Percentiles rank a stretch among this genome's conserved stretches.
These are phyloP conservation scores for Mystacides longicornis DNA, from an alignment of 2,888 invertebrate species.

Conservation along the genomic window DNA sequence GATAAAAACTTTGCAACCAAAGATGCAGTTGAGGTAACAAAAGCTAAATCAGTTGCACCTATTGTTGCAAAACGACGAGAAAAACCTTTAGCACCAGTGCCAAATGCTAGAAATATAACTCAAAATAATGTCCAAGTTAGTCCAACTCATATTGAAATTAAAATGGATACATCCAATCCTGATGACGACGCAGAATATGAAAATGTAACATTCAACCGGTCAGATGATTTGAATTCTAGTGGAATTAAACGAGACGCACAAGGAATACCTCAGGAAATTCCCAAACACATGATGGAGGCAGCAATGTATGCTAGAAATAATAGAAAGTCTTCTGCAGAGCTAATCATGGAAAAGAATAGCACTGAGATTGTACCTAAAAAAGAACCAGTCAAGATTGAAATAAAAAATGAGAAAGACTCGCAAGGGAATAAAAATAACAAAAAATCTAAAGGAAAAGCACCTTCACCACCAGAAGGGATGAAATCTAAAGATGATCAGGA, in stretches of 20 bases:
- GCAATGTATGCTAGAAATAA: constrained; percentile 63
- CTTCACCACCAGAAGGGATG: constrained; percentile 55
- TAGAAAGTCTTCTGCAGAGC: constrained; percentile 48
- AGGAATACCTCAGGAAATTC: constrained; percentile 62
- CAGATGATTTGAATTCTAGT: constrained; percentile 46
- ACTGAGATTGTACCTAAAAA: constrained; percentile 29
- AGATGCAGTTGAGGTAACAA: constrained; percentile 29
- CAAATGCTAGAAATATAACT: constrained; percentile 40
- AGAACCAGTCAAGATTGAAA: constrained; percentile 16
- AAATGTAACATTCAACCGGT: constrained; percentile 35
- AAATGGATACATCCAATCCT: constrained; percentile 18
- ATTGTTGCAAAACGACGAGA: constrained; percentile 48
- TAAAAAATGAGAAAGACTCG: constrained; percentile 24
- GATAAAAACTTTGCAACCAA: constrained; percentile 32
- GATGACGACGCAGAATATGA: constrained; percentile 28
- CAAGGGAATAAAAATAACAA: constrained; percentile 39
- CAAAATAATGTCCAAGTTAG: constrained; percentile 12
- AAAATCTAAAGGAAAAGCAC: constrained; percentile 66
- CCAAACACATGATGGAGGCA: constrained; percentile 64
- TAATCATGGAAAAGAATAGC: constrained; percentile 26
- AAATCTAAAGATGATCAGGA: constrained; percentile 40
- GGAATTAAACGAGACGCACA: constrained; percentile 53
- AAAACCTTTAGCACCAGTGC: constrained; percentile 45
- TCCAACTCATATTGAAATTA: constrained; percentile 20
- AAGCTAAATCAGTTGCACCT: constrained; percentile 36